These are phyloP conservation scores for Elysia chlorotica DNA, from an alignment of 1,140 invertebrate species.

Conservation along the genomic window DNA sequence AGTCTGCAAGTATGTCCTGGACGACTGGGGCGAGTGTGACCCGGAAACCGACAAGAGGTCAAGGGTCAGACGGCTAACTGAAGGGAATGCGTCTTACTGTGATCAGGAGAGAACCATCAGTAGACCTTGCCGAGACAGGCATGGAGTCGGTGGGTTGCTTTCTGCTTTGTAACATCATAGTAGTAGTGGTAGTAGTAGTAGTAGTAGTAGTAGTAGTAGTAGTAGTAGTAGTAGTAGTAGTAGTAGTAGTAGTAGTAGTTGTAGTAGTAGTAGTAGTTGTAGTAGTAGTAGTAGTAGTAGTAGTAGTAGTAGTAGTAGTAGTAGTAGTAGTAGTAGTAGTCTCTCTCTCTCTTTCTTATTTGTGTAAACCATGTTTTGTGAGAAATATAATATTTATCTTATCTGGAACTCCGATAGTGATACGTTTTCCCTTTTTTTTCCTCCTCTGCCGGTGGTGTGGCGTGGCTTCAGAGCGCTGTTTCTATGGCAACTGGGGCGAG, in stretches of 20 bases:
- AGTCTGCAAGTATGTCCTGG: constrained; percentile 39
- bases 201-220: no score
- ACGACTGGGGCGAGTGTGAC: constrained; percentile 42
- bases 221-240: no score
- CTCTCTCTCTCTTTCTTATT: no score
- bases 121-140: constrained; percentile 28
- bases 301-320: background rate
- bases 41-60: constrained; percentile 32
- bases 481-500: constrained; percentile 46
- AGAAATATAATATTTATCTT: background rate
- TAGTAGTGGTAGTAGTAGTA: no score
- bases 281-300: background rate
- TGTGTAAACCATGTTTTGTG: background rate
- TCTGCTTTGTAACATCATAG: no score
- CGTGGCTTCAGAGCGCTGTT: constrained; percentile 44
- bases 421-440: background rate
- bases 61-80: constrained; percentile 27
- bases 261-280: no score
- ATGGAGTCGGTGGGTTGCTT: constrained; percentile 38
- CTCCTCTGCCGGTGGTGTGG: no score
- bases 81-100: constrained; percentile 27
- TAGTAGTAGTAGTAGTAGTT: no score
- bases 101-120: constrained; percentile 26
- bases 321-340: no score
- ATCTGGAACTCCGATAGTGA: no score